Conservation (phyloP, 2,113 vertebrate genomes). For the Melierax canorus region DNA sequence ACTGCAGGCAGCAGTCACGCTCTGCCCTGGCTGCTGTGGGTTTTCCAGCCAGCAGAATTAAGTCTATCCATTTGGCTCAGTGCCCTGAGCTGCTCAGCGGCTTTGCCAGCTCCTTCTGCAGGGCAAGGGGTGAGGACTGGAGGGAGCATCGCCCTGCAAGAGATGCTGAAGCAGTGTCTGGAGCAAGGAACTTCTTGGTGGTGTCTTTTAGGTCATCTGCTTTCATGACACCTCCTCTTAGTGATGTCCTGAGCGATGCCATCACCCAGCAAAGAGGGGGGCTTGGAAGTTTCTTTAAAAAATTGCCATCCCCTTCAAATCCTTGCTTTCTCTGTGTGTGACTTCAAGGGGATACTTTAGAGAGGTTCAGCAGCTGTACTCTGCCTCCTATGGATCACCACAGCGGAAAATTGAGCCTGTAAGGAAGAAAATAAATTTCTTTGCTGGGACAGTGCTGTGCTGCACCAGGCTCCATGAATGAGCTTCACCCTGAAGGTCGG, state of each 20-base stretch:
- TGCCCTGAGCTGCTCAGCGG: neutral
- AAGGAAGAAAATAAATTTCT: neutral
- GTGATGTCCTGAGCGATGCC: neutral
- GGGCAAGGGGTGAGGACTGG: neutral
- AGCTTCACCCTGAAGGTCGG: neutral
- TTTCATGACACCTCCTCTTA: neutral
- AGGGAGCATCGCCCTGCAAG: accelerated
- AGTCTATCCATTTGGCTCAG: neutral
- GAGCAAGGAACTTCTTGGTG: neutral
- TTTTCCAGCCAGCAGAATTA: neutral
- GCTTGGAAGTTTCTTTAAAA: neutral
- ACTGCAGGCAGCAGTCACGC: accelerated
- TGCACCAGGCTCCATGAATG: neutral
- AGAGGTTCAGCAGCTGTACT: neutral
- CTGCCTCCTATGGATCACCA: neutral
- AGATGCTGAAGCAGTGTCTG: neutral
- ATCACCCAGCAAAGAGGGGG: neutral
- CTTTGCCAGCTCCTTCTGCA: neutral
- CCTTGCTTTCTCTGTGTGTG: neutral
- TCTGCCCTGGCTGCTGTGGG: neutral
- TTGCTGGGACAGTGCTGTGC: neutral
- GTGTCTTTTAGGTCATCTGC: neutral
- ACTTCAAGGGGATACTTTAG: too few relatives aligned
- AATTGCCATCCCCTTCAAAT: neutral
- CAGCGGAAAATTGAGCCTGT: neutral